Conservation (phyloP, 2,888 invertebrate genomes). For the Taphrorychus bicolor region DNA sequence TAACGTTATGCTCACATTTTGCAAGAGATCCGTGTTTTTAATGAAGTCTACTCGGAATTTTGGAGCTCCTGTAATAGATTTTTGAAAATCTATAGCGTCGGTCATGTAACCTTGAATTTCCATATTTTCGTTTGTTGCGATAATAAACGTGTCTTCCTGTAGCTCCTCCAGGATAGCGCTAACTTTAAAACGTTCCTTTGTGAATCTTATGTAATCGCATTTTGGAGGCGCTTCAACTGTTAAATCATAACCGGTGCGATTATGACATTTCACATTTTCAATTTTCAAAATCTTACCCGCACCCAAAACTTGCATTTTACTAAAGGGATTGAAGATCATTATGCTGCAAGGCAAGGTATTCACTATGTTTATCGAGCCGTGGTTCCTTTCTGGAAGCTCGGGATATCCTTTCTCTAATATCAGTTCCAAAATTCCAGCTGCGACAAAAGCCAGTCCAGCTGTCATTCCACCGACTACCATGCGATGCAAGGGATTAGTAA, state of each 20-base stretch:
- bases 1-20: conserved; percentile 56
- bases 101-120: conserved; percentile 63
- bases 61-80: conserved; percentile 69
- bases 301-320: conserved; percentile 48
- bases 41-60: conserved; percentile 62
- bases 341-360: conserved; percentile 70
- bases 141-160: conserved; percentile 58
- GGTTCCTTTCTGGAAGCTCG: conserved; percentile 54
- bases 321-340: conserved; percentile 54
- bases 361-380: conserved; percentile 66
- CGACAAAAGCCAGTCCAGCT: conserved; percentile 56
- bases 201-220: conserved; percentile 54
- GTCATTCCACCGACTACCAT: conserved; percentile 79
- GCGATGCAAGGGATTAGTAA: conserved; percentile 70
- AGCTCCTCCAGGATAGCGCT: conserved; percentile 51
- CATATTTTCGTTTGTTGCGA: conserved; percentile 57
- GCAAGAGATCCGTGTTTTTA: conserved; percentile 48
- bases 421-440: conserved; percentile 68
- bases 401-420: conserved; percentile 60
- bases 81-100: conserved; percentile 66
- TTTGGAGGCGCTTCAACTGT: conserved; percentile 52
- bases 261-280: conserved; percentile 53
- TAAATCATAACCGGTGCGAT: conserved; percentile 52
- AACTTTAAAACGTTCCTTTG: conserved; percentile 48
- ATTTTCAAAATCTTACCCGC: conserved; percentile 47